Conservation (phyloP, 2,797 vertebrate species). For the Hypotaenidia philippensis region DNA sequence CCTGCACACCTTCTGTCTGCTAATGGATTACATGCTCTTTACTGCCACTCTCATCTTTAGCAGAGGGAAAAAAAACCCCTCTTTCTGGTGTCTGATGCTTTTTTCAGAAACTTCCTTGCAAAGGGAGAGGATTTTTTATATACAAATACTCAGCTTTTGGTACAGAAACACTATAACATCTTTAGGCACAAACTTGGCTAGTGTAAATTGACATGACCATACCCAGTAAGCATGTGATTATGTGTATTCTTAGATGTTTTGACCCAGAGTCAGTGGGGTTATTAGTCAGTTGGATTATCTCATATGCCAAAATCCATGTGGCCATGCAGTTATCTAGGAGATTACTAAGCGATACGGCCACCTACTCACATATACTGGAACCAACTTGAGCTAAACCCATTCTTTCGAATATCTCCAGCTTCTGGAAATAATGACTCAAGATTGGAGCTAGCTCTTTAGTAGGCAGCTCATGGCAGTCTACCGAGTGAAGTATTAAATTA, state of each 20-base stretch:
- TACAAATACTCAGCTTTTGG: not conserved
- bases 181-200: not conserved
- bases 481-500: not conserved
- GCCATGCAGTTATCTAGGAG: not conserved
- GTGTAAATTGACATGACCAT: not conserved
- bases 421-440: not conserved
- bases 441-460: not conserved
- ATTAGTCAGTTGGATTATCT: not conserved
- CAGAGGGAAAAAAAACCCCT: not conserved
- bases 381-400: not conserved
- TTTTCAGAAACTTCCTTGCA: not conserved
- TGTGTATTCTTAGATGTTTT: slow-evolving; percentile 1
- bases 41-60: not conserved
- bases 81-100: not conserved
- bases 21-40: not conserved
- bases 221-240: not conserved
- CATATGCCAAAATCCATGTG: slow-evolving; percentile 24
- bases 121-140: not conserved
- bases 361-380: not conserved
- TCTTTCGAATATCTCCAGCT: not conserved
- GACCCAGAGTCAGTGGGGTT: slow-evolving; percentile 1
- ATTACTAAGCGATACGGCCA: not conserved
- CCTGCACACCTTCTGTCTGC: not conserved
- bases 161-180: not conserved
- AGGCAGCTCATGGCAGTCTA: not conserved